Evolutionary conservation across 2,888 invertebrate species (phyloP).

Genomic region (Caenorhabditis imperialis): DNA sequence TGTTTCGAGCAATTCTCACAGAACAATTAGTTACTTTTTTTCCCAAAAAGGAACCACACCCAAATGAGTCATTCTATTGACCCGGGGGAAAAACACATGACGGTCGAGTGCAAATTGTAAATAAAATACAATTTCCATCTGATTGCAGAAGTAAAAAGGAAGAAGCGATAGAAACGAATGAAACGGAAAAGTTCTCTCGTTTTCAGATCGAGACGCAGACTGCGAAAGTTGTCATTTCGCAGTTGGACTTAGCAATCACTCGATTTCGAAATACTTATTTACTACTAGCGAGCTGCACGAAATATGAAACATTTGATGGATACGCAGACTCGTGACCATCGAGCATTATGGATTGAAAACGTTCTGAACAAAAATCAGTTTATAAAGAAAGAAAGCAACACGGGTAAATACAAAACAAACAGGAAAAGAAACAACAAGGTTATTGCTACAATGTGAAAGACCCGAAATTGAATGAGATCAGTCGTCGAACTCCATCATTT

Average conservation of each 20-base stretch:
- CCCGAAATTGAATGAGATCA: constrained; percentile 18
- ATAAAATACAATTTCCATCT: too few relatives aligned
- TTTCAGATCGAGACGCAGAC: constrained; percentile 34
- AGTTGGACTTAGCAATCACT: constrained; percentile 35
- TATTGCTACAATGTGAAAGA: constrained; percentile 6
- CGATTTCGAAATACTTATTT: constrained; percentile 37
- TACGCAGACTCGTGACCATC: constrained; percentile 1
- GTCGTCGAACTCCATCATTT: constrained; percentile 51
- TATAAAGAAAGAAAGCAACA: constrained; percentile 15
- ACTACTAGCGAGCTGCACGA: constrained; percentile 1
- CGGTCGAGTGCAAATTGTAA: neutral
- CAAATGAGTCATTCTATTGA: neutral
- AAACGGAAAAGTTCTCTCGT: too few relatives aligned
- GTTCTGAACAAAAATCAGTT: neutral
- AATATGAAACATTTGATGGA: constrained; percentile 18
- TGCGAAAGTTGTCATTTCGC: neutral
- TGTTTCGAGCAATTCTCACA: too few relatives aligned
- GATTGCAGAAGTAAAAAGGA: neutral
- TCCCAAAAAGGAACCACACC: neutral
- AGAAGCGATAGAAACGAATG: neutral
- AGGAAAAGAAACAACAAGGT: neutral
- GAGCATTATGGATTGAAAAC: neutral
- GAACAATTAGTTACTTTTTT: neutral
- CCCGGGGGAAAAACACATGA: too few relatives aligned
- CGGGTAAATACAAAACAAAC: neutral